Percentiles rank a stretch among this genome's conserved stretches.
Conservation (phyloP, 2,797 vertebrate species). For the Xyrichtys novacula region DNA sequence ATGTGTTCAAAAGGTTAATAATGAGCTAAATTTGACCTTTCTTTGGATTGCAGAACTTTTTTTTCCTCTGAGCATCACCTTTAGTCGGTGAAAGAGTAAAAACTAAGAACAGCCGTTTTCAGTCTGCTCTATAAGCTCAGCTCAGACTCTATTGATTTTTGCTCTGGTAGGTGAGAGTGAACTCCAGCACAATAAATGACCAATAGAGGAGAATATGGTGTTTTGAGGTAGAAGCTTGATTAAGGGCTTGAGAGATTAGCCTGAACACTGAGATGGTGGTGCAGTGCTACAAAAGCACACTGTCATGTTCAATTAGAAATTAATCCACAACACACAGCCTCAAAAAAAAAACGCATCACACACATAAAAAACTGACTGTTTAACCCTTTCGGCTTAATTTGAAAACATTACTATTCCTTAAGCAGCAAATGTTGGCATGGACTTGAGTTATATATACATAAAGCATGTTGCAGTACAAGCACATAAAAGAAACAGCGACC, state of each 20-base stretch:
- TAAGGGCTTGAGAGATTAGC: slow-evolving; percentile 50
- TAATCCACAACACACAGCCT: slow-evolving; percentile 59
- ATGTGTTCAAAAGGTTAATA: slow-evolving; percentile 30
- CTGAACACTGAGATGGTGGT: slow-evolving; percentile 21
- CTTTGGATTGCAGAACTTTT: slow-evolving; percentile 9
- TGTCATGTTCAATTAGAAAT: slow-evolving; percentile 64
- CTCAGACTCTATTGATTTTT: slow-evolving; percentile 75
- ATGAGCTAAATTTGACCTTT: not conserved
- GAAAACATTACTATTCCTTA: slow-evolving; percentile 8
- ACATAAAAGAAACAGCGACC: not conserved
- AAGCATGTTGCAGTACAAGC: not conserved
- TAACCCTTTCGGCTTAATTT: slow-evolving; percentile 17
- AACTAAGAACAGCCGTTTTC: slow-evolving; percentile 46
- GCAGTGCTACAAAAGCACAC: slow-evolving; percentile 34
- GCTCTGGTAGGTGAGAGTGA: slow-evolving; percentile 50
- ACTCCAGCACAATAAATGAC: slow-evolving; percentile 73
- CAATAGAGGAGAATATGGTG: slow-evolving; percentile 51
- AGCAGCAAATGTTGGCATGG: slow-evolving; percentile 10
- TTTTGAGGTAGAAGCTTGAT: slow-evolving; percentile 58
- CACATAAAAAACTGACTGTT: slow-evolving; percentile 24
- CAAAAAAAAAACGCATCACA: slow-evolving; percentile 13
- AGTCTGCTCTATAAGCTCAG: slow-evolving; percentile 56
- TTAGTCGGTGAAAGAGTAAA: slow-evolving; percentile 42
- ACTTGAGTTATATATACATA: slow-evolving; percentile 2
- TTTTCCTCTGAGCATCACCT: slow-evolving; percentile 22